These are phyloP conservation scores for Lepeophtheirus salmonis DNA, from an alignment of 1,140 invertebrate genomes.

Conservation along the genomic window DNA sequence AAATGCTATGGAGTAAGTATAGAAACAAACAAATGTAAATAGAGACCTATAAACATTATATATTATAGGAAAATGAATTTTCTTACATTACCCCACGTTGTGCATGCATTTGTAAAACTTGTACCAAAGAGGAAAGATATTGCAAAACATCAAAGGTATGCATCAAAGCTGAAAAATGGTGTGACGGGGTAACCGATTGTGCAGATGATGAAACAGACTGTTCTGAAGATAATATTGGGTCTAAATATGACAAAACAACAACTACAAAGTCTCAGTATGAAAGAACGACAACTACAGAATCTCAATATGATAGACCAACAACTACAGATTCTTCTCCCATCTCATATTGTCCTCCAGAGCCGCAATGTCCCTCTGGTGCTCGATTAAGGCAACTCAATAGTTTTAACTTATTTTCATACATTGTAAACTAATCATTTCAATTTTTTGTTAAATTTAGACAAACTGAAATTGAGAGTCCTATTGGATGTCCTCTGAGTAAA, in stretches of 20 bases:
- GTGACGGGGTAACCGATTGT: slow-evolving; percentile 8
- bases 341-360: background rate
- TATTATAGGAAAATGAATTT: background rate
- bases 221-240: background rate
- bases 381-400: background rate
- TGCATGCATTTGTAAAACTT: slow-evolving; percentile 1
- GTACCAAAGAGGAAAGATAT: background rate
- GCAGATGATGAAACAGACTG: slow-evolving; percentile 3
- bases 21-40: background rate
- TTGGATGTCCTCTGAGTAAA: background rate
- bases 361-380: background rate
- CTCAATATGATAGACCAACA: background rate
- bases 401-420: background rate
- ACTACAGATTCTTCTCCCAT: background rate
- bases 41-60: too few relatives aligned
- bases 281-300: background rate
- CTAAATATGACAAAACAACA: background rate
- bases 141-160: background rate
- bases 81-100: background rate
- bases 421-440: background rate
- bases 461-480: slow-evolving; percentile 4
- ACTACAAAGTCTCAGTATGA: background rate
- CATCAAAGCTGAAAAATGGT: background rate
- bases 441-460: background rate
- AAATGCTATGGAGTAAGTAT: background rate